Evolutionary conservation across 1,140 invertebrate species (phyloP), one percentile per base, ranked within the genome.

Genomic region (Diprion similis): DNA sequence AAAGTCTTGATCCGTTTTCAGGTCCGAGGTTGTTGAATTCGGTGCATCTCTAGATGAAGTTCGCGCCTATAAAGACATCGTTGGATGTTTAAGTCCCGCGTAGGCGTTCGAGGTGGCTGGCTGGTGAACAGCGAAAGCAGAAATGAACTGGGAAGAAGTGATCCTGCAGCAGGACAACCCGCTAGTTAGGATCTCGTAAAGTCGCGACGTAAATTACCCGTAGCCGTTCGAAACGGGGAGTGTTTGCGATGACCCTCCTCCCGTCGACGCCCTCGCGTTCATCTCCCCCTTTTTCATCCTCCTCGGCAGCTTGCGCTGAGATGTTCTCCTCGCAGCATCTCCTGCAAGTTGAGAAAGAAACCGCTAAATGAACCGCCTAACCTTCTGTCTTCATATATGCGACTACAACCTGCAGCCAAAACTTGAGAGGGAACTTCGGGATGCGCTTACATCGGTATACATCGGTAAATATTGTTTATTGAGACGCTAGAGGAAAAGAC

Each of bases 151-250:
- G 11, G 6, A 59, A 59, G 51, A 59, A 59, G 51, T 59, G 11
- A 59, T 59, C 51, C 51, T 37, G 24, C 24, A 17, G 51, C 11
- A 59, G 51, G 51, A 59, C 69, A 47, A 86, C 82, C 85, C 84
- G 80, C 84, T 86, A 82, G 84, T 86, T 86, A 86, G 80, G 81
- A 83, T 80, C 81, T 78, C 84, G 77, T 86, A 86, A 85, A 85
- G 76, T 76, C 77, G 78, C 78, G 80, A 81, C 80, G 80, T 85
- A 87, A 86, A 86, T 87, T 84, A 86, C 71, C 37, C 46, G 19
- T 15, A 45, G 19, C n/a, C 70, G 67, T 17, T 71, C 70, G 59
- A 66, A 69, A 37, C 69, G 37, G 69, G 69, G 69, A 70, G 69
- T 70, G 69, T 70, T 70, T 70, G 69, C 69, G 69, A 45, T 70